A percentile compares a stretch with the other conserved stretches of the same genome.
phyloP scores from a whole-genome alignment of 64 coral and sea anemone species.

The Astreopora myriophthalma region DNA sequence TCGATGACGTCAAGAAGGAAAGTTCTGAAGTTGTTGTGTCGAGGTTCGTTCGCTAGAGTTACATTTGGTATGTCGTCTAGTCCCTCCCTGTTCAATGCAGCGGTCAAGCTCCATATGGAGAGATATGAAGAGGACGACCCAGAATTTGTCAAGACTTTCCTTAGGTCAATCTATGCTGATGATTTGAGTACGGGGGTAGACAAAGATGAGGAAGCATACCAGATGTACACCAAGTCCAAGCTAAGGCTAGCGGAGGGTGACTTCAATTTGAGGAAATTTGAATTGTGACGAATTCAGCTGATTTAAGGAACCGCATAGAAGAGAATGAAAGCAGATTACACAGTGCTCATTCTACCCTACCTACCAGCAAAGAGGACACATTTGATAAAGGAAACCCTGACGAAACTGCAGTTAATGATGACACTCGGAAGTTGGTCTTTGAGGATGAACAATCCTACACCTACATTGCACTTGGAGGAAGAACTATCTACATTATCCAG shows the following conservation, averaged over 20 bases:
- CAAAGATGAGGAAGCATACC: neutral
- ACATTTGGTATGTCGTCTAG: conserved; percentile 36
- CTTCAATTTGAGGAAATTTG: conserved; percentile 65
- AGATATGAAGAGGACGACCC: neutral
- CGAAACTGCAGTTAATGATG: no score
- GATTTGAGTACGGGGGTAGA: neutral
- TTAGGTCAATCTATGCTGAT: conserved; percentile 38
- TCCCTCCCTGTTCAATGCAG: conserved; percentile 30
- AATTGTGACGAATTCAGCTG: neutral
- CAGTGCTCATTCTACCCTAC: neutral
- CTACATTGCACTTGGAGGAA: no score
- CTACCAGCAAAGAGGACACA: no score
- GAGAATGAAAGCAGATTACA: neutral
- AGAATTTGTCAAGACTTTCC: neutral
- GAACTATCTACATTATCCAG: no score
- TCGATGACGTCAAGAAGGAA: neutral
- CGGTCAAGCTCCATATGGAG: conserved; percentile 4
- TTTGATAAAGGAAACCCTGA: no score
- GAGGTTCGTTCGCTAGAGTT: conserved; percentile 35
- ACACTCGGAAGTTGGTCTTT: no score
- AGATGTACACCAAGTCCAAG: conserved; percentile 20
- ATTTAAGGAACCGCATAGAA: neutral
- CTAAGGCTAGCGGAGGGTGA: conserved; percentile 28
- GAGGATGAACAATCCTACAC: no score
- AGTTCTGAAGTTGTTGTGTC: neutral